Percentiles rank a stretch among this genome's conserved stretches.
Evolutionary conservation across 2,888 invertebrate species (phyloP).

Genomic region (Tricholauxania praeusta): DNA sequence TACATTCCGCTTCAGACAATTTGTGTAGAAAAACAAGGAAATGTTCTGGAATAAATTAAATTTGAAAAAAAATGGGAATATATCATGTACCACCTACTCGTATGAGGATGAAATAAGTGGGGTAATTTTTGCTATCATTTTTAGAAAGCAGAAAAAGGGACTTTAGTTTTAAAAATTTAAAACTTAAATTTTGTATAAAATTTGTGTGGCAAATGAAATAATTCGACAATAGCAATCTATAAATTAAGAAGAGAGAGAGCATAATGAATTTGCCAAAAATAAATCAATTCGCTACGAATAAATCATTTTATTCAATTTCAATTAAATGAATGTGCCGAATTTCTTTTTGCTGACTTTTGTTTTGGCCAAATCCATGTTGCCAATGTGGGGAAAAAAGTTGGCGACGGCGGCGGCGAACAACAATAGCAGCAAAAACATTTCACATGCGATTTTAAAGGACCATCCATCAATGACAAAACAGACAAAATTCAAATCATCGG

Average conservation of each 20-base stretch:
- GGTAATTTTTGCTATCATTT: no score
- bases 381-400: constrained; percentile 34
- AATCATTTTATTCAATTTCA: constrained; percentile 49
- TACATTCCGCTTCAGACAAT: no score
- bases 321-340: constrained; percentile 37
- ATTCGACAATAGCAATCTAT: no score
- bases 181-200: no score
- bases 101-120: no score
- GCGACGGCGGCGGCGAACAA: neutral
- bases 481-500: constrained; percentile 42
- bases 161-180: no score
- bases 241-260: neutral
- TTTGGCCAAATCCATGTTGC: neutral
- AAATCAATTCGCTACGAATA: constrained; percentile 26
- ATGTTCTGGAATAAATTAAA: no score
- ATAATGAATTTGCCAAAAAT: constrained; percentile 3
- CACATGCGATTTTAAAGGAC: constrained; percentile 39
- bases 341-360: neutral
- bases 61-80: no score
- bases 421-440: constrained; percentile 1
- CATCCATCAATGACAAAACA: constrained; percentile 45
- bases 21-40: no score
- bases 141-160: no score
- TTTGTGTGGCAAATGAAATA: no score
- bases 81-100: no score